These are phyloP conservation scores for Lycocorax pyrrhopterus DNA, from an alignment of 2,113 vertebrate genomes.

Conservation along the genomic window DNA sequence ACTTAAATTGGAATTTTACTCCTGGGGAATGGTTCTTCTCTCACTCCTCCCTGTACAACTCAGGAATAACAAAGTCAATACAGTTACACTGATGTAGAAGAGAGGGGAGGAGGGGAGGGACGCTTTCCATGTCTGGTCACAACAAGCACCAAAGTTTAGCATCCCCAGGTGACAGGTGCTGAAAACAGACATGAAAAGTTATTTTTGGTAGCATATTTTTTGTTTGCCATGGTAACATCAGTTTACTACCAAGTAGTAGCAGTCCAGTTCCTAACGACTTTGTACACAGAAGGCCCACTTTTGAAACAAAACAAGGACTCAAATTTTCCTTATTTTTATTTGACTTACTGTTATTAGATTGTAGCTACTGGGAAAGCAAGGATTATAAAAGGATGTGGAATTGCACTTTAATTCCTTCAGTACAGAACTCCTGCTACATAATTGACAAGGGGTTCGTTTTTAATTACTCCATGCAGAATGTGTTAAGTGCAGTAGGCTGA, in stretches of 20 bases:
- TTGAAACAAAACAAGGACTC: neutral
- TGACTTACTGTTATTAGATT: neutral
- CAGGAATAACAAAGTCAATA: neutral
- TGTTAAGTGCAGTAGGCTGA: neutral
- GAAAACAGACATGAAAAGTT: neutral
- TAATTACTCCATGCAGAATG: neutral
- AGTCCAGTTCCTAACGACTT: neutral
- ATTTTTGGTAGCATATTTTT: neutral
- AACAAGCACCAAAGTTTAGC: neutral
- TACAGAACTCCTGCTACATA: neutral
- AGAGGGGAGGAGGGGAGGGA: neutral
- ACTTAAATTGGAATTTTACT: neutral
- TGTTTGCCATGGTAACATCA: neutral
- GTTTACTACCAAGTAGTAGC: neutral
- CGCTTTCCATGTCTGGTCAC: neutral
- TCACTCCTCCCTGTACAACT: neutral
- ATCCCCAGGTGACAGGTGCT: neutral
- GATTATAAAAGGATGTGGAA: neutral
- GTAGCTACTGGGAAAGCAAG: neutral
- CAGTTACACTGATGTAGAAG: neutral
- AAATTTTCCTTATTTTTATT: neutral
- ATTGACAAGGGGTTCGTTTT: neutral
- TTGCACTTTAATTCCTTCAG: neutral
- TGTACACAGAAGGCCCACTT: neutral
- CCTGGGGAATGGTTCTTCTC: neutral